Conservation (phyloP, 2,888 invertebrate species). For the Hedychridium roseum region DNA sequence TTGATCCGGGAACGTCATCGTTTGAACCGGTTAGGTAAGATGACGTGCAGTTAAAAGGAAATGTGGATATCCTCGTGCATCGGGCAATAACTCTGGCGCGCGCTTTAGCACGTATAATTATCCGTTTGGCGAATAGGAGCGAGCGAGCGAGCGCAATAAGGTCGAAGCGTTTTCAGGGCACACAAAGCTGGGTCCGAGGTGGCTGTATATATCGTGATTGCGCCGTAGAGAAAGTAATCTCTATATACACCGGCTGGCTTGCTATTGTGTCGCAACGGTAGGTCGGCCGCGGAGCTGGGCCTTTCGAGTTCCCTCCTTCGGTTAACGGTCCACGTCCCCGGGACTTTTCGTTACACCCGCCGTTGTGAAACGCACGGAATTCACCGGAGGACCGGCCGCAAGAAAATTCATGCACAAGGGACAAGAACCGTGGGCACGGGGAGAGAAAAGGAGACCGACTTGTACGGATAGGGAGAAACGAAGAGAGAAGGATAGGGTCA, state of each 20-base stretch:
- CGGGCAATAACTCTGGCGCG: too few relatives aligned
- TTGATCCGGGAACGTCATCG: too few relatives aligned
- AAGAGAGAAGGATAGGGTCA: slow-evolving; percentile 3
- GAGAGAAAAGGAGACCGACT: slow-evolving; percentile 21
- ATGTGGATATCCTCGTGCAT: too few relatives aligned
- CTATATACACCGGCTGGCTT: slow-evolving; percentile 23
- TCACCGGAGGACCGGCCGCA: slow-evolving; percentile 14
- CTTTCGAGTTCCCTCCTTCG: slow-evolving; percentile 31
- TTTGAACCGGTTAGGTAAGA: too few relatives aligned
- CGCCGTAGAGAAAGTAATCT: slow-evolving; percentile 45
- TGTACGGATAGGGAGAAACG: slow-evolving; percentile 17
- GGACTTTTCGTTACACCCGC: slow-evolving; percentile 10
- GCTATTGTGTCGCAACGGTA: slow-evolving; percentile 44
- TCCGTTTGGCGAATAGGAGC: too few relatives aligned
- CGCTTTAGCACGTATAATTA: too few relatives aligned
- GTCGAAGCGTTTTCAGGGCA: neutral
- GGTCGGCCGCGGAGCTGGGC: slow-evolving; percentile 22
- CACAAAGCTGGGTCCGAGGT: slow-evolving; percentile 2
- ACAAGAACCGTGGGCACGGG: neutral
- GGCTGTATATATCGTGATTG: slow-evolving; percentile 13
- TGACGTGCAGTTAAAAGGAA: too few relatives aligned
- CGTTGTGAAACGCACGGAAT: slow-evolving; percentile 26
- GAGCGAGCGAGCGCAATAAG: too few relatives aligned
- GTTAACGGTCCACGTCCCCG: slow-evolving; percentile 29
- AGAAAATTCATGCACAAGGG: neutral